phyloP scores from a whole-genome alignment of 2,888 invertebrate genomes.

The Thereva unica region DNA sequence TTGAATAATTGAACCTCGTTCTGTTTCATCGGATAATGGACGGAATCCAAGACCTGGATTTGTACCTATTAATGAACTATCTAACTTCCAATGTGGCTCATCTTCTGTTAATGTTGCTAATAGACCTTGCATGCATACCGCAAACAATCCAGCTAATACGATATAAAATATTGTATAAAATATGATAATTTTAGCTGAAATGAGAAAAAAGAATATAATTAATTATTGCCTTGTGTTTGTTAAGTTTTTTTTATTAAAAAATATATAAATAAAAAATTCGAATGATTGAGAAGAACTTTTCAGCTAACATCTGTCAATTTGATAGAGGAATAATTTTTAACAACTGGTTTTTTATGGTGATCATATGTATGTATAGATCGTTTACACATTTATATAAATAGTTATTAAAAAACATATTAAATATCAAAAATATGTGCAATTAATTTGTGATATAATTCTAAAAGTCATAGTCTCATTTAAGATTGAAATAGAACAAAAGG shows the following conservation, averaged over 20 bases:
- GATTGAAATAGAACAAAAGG: too few relatives aligned
- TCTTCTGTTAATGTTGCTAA: conserved; percentile 69
- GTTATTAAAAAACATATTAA: too few relatives aligned
- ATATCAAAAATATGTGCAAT: too few relatives aligned
- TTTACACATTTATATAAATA: too few relatives aligned
- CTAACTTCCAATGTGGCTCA: conserved; percentile 77
- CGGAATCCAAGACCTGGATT: conserved; percentile 70
- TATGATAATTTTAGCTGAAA: conserved; percentile 75
- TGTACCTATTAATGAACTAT: conserved; percentile 74
- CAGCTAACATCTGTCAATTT: too few relatives aligned
- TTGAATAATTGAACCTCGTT: conserved; percentile 66
- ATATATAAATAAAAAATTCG: too few relatives aligned
- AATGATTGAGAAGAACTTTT: too few relatives aligned
- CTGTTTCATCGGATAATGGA: conserved; percentile 62
- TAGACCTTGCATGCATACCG: conserved; percentile 83
- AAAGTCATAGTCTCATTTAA: too few relatives aligned
- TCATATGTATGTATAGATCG: too few relatives aligned
- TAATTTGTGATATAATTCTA: too few relatives aligned
- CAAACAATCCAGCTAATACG: conserved; percentile 79
- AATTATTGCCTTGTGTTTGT: background rate
- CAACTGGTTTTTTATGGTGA: too few relatives aligned
- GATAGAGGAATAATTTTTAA: too few relatives aligned
- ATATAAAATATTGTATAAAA: conserved; percentile 91
- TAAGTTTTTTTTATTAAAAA: background rate
- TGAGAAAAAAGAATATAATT: conserved; percentile 49